Evolutionary conservation across 2,113 vertebrate genomes (phyloP), one percentile per base, ranked within the genome.

Genomic region (Sorex araneus): DNA sequence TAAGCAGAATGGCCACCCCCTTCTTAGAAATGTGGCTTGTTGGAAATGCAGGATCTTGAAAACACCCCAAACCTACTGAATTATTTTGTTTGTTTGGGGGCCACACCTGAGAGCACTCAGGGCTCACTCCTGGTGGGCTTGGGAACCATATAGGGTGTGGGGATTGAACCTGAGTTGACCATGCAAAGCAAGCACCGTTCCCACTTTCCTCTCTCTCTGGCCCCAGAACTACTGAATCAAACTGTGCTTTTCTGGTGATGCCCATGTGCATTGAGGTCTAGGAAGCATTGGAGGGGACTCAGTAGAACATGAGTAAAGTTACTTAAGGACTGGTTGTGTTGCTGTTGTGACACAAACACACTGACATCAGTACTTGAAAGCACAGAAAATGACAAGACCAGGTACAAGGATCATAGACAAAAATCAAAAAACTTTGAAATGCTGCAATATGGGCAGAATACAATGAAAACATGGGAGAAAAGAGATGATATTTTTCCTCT

Each of bases 171-270:
- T 15, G 54, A 19, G 54, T 54, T 19, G 18, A 54, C 54, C 18
- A 4, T 15, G 12, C 54, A 54, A 54, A 19, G 54, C 54, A 54
- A 15, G 18, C 54, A 54, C 54, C 54, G 40, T 40, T 4, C 40
- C 40, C 40, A 7, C 40, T 40, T 3, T 40, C 40, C 54, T 54
- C 3, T 54, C 3, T 54, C 54, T 54, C 54, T 54, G 54, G 8
- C 9, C 12, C 50, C 40, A 50, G 32, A 87, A 16, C 43, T 54
- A 57, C 9, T 84, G 7, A 36, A 15, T 79, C 69, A 30, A 28
- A 79, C 71, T 84, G 81, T 57, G 93, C 64, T 77, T 63, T 81
- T 27, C 18, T 18, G 36, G n/a, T 54, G 19, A 73, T 84, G 84
- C 23, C 74, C 66, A 66, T 57, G 45, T 6, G 79, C 4, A 9